These are phyloP conservation scores for Ceratosolen fusciceps DNA, from an alignment of 1,140 invertebrate genomes.

Conservation along the genomic window DNA sequence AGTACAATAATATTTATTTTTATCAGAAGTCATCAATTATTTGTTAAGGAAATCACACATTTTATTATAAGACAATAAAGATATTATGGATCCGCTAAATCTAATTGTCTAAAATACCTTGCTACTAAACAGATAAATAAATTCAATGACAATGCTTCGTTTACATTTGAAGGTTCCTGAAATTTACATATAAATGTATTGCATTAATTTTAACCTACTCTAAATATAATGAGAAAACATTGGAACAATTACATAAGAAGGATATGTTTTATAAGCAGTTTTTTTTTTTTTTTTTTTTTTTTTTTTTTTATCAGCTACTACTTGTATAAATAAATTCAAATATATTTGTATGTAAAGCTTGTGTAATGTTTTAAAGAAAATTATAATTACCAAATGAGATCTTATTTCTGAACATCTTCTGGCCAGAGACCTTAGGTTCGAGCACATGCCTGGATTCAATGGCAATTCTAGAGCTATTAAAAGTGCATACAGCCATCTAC, in stretches of 20 bases:
- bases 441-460: constrained; percentile 74
- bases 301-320: not conserved
- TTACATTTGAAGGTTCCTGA: constrained; percentile 68
- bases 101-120: constrained; percentile 76
- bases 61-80: constrained; percentile 43
- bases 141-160: constrained; percentile 71
- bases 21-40: constrained; percentile 48
- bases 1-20: constrained; percentile 48
- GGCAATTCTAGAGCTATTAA: constrained; percentile 74
- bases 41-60: constrained; percentile 36
- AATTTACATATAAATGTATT: constrained; percentile 47
- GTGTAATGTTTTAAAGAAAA: too few species aligned
- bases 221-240: not conserved
- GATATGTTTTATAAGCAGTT: too few species aligned
- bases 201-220: not conserved
- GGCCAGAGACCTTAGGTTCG: constrained; percentile 72
- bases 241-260: not conserved
- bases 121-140: constrained; percentile 76
- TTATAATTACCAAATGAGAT: constrained; percentile 68
- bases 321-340: constrained; percentile 1
- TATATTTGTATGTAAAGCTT: too few species aligned
- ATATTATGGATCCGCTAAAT: constrained; percentile 72
- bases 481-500: constrained; percentile 76
- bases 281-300: too few species aligned
- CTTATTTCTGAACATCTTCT: constrained; percentile 72